Conservation (phyloP, 2,797 vertebrate genomes). For the Darevskia mixta region DNA sequence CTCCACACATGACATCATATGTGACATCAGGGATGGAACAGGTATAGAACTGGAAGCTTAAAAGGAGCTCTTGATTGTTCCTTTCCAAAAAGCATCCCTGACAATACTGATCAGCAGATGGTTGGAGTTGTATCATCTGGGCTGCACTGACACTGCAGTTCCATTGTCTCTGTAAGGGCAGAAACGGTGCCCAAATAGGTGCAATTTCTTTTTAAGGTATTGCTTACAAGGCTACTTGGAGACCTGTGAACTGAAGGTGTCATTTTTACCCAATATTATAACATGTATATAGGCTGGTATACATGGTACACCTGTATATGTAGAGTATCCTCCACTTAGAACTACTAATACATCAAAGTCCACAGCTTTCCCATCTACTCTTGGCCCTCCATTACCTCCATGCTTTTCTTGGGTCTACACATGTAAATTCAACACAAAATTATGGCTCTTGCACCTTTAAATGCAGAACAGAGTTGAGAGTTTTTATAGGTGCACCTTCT, state of each 20-base stretch:
- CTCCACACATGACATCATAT: no score
- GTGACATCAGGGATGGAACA: no score
- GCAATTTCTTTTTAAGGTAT: background rate
- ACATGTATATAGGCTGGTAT: background rate
- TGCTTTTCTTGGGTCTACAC: background rate
- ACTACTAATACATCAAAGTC: background rate
- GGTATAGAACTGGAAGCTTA: no score
- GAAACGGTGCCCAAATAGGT: background rate
- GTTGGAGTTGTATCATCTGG: background rate
- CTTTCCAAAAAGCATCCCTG: no score
- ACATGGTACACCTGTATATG: background rate
- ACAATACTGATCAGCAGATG: background rate
- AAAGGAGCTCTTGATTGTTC: no score
- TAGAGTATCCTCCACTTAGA: background rate
- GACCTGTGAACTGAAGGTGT: background rate
- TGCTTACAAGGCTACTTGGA: constrained; percentile 1
- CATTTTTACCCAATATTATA: background rate
- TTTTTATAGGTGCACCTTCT: background rate
- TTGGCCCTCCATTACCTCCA: background rate
- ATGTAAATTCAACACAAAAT: background rate
- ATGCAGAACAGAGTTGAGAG: background rate
- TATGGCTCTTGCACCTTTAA: background rate
- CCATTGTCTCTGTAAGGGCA: background rate
- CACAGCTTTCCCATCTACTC: background rate
- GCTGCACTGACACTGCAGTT: background rate